Evolutionary conservation across 1,140 invertebrate genomes (phyloP).

Genomic region (Nephotettix cincticeps): DNA sequence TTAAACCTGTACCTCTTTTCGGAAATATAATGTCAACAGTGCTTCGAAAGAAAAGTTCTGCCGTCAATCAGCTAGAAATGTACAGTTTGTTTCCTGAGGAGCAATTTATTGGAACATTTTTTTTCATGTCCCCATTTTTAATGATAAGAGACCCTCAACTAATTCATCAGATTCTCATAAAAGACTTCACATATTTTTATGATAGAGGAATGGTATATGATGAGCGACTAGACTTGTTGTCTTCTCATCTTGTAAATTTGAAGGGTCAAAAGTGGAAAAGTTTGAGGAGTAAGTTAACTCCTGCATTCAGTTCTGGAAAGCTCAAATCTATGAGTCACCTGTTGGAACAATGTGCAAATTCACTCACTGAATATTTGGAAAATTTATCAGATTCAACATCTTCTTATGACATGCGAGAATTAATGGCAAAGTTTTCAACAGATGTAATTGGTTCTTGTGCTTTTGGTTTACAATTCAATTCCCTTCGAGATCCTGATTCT

Average conservation of each 20-base stretch:
- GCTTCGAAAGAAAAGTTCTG: constrained; percentile 1
- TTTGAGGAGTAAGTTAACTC: constrained; percentile 44
- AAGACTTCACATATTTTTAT: constrained; percentile 51
- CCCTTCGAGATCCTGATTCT: constrained; percentile 50
- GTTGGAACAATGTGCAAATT: constrained; percentile 24
- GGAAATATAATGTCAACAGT: constrained; percentile 29
- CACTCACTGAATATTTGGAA: neutral
- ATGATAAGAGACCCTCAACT: constrained; percentile 49
- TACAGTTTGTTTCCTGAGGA: constrained; percentile 31
- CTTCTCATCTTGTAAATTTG: constrained; percentile 39
- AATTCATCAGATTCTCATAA: constrained; percentile 51
- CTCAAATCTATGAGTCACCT: constrained; percentile 42
- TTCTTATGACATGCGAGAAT: constrained; percentile 47
- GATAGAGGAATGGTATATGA: constrained; percentile 45
- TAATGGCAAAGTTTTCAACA: constrained; percentile 53
- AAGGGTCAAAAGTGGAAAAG: constrained; percentile 45
- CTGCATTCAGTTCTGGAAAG: constrained; percentile 40
- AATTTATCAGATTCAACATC: neutral
- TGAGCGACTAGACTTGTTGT: constrained; percentile 37
- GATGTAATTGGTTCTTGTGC: constrained; percentile 57
- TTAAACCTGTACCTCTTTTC: constrained; percentile 34
- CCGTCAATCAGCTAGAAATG: constrained; percentile 6
- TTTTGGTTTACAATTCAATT: constrained; percentile 57
- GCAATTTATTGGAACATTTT: constrained; percentile 34
- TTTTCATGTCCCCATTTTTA: constrained; percentile 42